These are phyloP conservation scores for Myiozetetes cayanensis DNA, from an alignment of 2,113 vertebrate species.

Conservation along the genomic window DNA sequence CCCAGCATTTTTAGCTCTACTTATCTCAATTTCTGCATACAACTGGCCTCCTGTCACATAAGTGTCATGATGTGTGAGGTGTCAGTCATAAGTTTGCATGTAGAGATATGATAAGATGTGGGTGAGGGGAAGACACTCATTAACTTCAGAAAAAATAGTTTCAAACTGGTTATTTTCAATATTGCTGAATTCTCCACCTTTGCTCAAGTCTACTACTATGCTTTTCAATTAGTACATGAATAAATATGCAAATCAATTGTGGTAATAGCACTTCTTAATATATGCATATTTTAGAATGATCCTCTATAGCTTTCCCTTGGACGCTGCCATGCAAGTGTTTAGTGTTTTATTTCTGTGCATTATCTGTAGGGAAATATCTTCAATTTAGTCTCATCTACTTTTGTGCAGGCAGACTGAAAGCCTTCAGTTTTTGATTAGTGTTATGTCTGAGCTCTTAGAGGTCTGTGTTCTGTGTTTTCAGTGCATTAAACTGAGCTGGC, in stretches of 20 bases:
- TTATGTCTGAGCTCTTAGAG: not conserved
- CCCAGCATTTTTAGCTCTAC: not conserved
- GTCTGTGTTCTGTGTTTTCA: not conserved
- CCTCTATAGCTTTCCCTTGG: not conserved
- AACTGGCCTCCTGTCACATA: accelerated
- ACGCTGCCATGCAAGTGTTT: not conserved
- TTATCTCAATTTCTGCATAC: not conserved
- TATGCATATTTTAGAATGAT: not conserved
- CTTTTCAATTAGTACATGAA: not conserved
- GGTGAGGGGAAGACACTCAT: not conserved
- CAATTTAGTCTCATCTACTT: not conserved
- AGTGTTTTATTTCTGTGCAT: not conserved
- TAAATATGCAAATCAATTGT: not conserved
- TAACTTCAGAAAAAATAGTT: not conserved
- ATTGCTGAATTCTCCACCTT: not conserved
- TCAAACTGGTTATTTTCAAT: not conserved
- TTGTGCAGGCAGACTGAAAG: not conserved
- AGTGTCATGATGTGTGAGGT: not conserved
- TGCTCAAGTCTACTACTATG: not conserved
- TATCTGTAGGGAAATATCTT: not conserved
- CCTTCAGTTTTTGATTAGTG: not conserved
- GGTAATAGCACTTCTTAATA: not conserved
- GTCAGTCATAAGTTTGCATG: not conserved
- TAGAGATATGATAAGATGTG: not conserved
- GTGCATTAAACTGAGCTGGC: not conserved